Base-by-base conservation (phyloP, 2,888 invertebrate genomes). In the Troides helena region DNA sequence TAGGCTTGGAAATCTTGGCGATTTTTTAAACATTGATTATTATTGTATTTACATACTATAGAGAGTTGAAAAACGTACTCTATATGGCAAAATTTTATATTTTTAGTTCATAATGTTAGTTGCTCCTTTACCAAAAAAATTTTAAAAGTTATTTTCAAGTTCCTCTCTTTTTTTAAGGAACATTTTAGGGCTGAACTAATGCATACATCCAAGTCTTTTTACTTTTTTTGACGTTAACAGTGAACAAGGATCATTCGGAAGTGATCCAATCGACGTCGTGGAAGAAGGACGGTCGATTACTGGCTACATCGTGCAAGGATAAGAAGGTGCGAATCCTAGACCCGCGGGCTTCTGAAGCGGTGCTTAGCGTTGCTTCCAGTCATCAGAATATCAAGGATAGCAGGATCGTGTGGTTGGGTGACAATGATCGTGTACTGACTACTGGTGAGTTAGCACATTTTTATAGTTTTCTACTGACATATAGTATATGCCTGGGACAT, bases 321-420 rank as follows among this genome's bases (percentile, higher is more conserved):
- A 97, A 97, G 84, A 95, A 95, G 86, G 94, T 99, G 1, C 94
- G 98, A 67, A 94, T 99, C 56, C 93, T 97, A 76, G 98, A 99
- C 88, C 98, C 98, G 0, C 93, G 97, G 50, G 93, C 93, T 0
- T 80, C 93, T 0, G 87, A 90, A 25, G 88, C 95, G 0, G 95
- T 95, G 70, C 86, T 95, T 66, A 93, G 94, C 78, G 92, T 94
- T 6, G 95, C 95, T 0, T 95, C 95, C 77, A 97, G 97, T 79
- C 98, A 98, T 88, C 97, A 97, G 85, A 97, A 96, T 82, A 97
- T 98, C 74, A 98, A 98, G 86, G 98, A 98, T 81, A 98, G 98
- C 2, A 93, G 98, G 70, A 95, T 98, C 1, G 95, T 98, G 5
- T 99, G 98, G 98, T 92, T 99, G 0, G 98, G 98, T 3, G 96